These are phyloP conservation scores for Agrotis ipsilon DNA, from an alignment of 2,888 invertebrate species.

Conservation along the genomic window DNA sequence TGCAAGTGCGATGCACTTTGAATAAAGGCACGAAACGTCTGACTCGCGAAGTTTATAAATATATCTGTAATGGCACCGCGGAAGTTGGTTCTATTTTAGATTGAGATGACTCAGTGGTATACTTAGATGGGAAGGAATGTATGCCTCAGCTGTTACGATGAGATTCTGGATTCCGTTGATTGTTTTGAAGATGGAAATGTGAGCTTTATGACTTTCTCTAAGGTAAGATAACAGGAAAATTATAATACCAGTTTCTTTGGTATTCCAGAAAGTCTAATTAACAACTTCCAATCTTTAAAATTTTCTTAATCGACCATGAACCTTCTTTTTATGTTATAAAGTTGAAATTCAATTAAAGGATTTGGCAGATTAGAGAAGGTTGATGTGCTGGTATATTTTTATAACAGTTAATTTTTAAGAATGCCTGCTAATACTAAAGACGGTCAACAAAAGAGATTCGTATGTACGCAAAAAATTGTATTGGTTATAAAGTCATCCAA, in stretches of 20 bases:
- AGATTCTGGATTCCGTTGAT: not conserved
- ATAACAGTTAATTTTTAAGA: too few species aligned
- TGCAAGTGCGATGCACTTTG: slow-evolving; percentile 83
- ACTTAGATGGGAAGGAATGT: slow-evolving; percentile 30
- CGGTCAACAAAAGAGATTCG: too few species aligned
- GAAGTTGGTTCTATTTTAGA: slow-evolving; percentile 56
- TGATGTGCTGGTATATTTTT: too few species aligned
- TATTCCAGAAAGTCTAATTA: not conserved
- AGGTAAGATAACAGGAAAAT: not conserved
- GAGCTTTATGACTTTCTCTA: not conserved
- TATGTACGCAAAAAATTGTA: too few species aligned
- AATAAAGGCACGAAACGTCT: slow-evolving; percentile 68
- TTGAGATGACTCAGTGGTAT: slow-evolving; percentile 34
- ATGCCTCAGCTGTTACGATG: slow-evolving; percentile 14
- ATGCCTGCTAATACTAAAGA: too few species aligned
- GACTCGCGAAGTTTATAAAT: slow-evolving; percentile 67
- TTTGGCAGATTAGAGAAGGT: too few species aligned
- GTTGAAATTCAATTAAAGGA: too few species aligned
- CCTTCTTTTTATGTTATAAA: too few species aligned
- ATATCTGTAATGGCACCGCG: slow-evolving; percentile 57
- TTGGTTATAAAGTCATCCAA: too few species aligned
- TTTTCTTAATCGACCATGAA: too few species aligned
- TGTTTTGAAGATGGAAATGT: not conserved
- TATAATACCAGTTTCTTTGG: not conserved
- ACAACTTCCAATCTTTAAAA: not conserved